Conservation (phyloP, 1,140 invertebrate genomes). For the Caenorhabditis briggsae region DNA sequence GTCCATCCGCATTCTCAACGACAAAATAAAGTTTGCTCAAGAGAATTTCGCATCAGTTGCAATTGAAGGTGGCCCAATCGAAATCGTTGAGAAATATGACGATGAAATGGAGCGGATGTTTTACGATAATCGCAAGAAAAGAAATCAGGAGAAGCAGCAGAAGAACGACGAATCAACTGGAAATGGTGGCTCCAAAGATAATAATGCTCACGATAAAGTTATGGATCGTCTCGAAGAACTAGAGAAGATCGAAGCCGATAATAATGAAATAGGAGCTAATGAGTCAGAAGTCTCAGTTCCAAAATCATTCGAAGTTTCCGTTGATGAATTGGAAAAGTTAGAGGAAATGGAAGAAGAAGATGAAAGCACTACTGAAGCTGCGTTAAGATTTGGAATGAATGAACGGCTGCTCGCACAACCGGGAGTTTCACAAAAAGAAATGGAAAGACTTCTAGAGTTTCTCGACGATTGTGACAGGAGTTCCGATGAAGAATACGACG, state of each 20-base stretch:
- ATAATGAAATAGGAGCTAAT: not conserved
- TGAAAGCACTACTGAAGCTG: not conserved
- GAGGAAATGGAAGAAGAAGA: conserved; percentile 37
- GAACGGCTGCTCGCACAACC: conserved; percentile 22
- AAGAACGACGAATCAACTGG: not conserved
- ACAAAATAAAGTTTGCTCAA: conserved; percentile 37
- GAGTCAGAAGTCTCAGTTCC: not conserved
- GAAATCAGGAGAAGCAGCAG: not conserved
- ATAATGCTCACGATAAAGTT: not conserved
- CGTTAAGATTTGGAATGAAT: not conserved
- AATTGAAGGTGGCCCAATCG: not conserved
- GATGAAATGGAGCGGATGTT: conserved; percentile 23
- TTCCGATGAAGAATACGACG: conserved; percentile 13
- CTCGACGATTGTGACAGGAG: conserved; percentile 1
- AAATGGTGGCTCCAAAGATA: not conserved
- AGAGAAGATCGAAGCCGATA: not conserved
- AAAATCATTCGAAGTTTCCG: conserved; percentile 15
- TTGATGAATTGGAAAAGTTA: not conserved
- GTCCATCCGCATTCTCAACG: not conserved
- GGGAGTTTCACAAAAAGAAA: conserved; percentile 28
- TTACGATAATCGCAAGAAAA: not conserved
- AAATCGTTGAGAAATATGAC: conserved; percentile 42
- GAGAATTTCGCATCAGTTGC: conserved; percentile 2
- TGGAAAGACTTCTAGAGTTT: conserved; percentile 1
- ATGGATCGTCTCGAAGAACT: conserved; percentile 6